Base-by-base conservation (phyloP, 2,888 invertebrate species). In the Odontomyia ornata region DNA sequence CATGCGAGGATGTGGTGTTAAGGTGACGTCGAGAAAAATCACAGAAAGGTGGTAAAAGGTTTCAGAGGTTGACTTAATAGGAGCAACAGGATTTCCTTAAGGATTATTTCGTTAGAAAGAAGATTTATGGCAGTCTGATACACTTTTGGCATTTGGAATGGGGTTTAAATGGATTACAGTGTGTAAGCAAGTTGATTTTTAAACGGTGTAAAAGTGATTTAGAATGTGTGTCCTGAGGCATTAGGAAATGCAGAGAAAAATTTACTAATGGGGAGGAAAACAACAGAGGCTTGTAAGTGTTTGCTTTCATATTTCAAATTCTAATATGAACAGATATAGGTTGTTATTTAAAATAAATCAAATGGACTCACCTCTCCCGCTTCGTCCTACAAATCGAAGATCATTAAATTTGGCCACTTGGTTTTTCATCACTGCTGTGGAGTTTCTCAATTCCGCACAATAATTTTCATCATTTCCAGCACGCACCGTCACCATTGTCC, bases 351-450 rank as follows among this genome's bases (percentile, higher is more conserved):
- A 46, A 72, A 52, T 36, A 0, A 72, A 3, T 23, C 4, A 27
- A 9, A n/a, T 52, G 52, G 3, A 76, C 92, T 93, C 89, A 98
- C 99, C 99, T 93, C 99, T 91, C 83, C 99, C 99, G 86, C 98
- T 98, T 86, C 98, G 91, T 82, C 99, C 99, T 83, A 99, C 97
- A 89, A 99, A 99, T 86, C 99, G 91, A 83, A 99, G 90, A 89
- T 99, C 99, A 87, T 98, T 98, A 89, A 99, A 99, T 89, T 98
- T 97, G 82, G 99, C 99, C 83, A 99, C 96, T 87, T 98, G 97
- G 87, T 98, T 97, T 89, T 98, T 98, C 95, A 99, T 97, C 84
- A 97, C 93, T 43, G 99, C 97, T 73, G 96, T 95, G 82, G 94
- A 94, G 88, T 99, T 99, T 84, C 97, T 88, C 82, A 98, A 88